Percentiles rank a stretch among this genome's conserved stretches.
These are phyloP conservation scores for Rhinopomastus cyanomelas DNA, from an alignment of 2,113 vertebrate species.

Conservation along the genomic window DNA sequence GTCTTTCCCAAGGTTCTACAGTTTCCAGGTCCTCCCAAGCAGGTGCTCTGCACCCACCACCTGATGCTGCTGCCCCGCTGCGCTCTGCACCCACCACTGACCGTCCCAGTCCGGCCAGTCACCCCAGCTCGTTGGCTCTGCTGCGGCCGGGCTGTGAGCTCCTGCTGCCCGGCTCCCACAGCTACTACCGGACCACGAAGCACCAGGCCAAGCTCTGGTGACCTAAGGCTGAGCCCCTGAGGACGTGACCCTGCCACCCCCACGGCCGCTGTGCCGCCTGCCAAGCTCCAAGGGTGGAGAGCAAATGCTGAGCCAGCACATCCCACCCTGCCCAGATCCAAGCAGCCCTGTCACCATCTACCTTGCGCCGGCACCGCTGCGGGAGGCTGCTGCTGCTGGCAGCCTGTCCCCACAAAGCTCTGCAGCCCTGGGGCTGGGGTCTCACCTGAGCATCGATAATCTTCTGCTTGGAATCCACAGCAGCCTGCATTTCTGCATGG, in stretches of 20 bases:
- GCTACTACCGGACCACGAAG: not conserved
- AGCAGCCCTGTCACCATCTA: not conserved
- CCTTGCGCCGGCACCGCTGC: not conserved
- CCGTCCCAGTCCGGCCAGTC: not conserved
- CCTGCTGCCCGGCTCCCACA: not conserved
- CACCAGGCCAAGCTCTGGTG: not conserved
- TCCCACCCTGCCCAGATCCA: not conserved
- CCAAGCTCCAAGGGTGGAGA: not conserved
- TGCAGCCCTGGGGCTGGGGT: not conserved
- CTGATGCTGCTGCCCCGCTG: not conserved
- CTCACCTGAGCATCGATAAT: constrained; percentile 97
- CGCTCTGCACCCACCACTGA: no score
- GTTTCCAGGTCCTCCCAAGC: not conserved
- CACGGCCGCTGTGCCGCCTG: not conserved
- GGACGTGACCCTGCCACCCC: not conserved
- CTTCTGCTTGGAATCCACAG: constrained; percentile 98
- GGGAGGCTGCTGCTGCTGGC: not conserved
- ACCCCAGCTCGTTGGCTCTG: not conserved
- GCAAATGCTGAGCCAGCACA: not conserved
- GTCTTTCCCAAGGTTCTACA: no score
- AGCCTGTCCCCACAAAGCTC: not conserved
- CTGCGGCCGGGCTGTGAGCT: not conserved
- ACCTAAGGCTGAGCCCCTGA: not conserved
- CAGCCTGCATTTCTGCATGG: constrained; percentile 96
- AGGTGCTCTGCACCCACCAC: not conserved